phyloP scores from a whole-genome alignment of 2,888 invertebrate species.

The Acanthopleura granulata region DNA sequence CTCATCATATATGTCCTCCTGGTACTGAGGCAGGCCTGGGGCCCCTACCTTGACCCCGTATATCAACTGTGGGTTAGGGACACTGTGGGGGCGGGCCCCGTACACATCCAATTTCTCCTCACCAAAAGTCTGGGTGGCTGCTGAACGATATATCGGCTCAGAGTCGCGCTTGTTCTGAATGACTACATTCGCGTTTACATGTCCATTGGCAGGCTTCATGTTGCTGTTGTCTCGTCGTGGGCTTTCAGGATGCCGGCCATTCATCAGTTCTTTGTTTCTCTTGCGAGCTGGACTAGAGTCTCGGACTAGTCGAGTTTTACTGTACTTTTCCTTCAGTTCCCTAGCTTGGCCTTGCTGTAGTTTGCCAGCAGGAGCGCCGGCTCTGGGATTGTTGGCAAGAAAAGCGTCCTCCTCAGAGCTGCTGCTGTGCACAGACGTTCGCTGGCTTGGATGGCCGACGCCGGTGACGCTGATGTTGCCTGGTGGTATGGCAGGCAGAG shows the following conservation, averaged over 20 bases:
- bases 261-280: neutral
- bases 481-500: slow-evolving; percentile 52
- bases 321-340: neutral
- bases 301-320: neutral
- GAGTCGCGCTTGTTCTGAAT: neutral
- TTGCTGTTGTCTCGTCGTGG: neutral
- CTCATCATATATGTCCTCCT: neutral
- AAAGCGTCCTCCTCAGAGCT: slow-evolving; percentile 19
- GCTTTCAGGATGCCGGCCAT: neutral
- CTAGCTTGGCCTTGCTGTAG: neutral
- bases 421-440: slow-evolving; percentile 20
- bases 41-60: neutral
- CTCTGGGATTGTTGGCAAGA: neutral
- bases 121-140: neutral
- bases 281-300: neutral
- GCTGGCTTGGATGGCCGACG: neutral
- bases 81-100: neutral
- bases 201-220: slow-evolving; percentile 1
- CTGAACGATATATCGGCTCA: neutral
- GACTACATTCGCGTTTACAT: neutral
- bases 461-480: slow-evolving; percentile 15
- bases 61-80: neutral
- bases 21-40: neutral
- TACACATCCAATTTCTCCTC: neutral
- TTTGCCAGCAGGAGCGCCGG: neutral